Conservation (phyloP, 37 sponge, comb jelly and placozoan genomes). For the Oscarella lobularis region DNA sequence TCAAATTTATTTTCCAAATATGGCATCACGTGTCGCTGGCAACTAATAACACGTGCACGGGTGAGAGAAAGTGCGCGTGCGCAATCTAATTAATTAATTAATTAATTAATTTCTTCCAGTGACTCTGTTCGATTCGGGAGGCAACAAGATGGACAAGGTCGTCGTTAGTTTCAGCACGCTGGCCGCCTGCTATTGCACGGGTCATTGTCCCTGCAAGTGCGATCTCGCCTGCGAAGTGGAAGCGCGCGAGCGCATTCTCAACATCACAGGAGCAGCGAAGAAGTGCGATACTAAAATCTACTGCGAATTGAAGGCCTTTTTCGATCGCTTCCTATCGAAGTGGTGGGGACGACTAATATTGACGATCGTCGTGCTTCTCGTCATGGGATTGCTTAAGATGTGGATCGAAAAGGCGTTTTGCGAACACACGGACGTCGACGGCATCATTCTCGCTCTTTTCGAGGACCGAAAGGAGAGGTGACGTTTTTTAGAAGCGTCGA, state of each 20-base stretch:
- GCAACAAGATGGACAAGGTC: constrained; percentile 42
- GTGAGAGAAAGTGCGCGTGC: too few species aligned
- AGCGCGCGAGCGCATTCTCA: not conserved
- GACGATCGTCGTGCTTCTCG: not conserved
- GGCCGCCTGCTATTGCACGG: constrained; percentile 75
- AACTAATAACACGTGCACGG: not conserved
- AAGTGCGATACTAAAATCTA: not conserved
- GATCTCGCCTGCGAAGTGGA: not conserved
- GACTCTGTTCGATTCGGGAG: constrained; percentile 29
- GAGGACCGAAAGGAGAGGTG: not conserved
- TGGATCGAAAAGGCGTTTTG: not conserved
- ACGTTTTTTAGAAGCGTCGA: not conserved
- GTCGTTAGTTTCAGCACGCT: constrained; percentile 55
- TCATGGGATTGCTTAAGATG: not conserved
- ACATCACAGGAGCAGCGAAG: not conserved
- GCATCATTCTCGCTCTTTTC: not conserved
- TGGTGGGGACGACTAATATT: not conserved
- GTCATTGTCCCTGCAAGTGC: constrained; percentile 55
- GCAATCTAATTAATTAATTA: too few species aligned
- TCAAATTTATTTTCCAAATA: not conserved
- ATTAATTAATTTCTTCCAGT: too few species aligned
- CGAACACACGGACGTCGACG: not conserved
- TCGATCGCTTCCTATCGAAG: not conserved
- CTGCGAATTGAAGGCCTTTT: not conserved
- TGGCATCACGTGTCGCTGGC: not conserved